phyloP scores from a whole-genome alignment of 2,888 invertebrate species.

The Gandaritis pyraliata region DNA sequence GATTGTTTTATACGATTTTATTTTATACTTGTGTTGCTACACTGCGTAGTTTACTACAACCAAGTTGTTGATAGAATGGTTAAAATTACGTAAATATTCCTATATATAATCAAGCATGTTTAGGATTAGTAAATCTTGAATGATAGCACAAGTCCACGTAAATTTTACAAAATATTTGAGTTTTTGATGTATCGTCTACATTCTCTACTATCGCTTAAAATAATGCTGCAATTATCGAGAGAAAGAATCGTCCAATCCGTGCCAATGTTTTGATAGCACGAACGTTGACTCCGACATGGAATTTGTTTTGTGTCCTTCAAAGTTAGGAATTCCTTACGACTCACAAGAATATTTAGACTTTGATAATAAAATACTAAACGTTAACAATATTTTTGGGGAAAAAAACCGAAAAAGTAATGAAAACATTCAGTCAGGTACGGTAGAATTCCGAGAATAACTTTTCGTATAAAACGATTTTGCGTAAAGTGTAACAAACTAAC shows the following conservation, averaged over 20 bases:
- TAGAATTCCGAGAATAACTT: neutral
- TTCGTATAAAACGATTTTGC: conserved; percentile 1
- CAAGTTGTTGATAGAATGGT: too few species aligned
- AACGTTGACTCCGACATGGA: conserved; percentile 25
- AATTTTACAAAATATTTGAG: neutral
- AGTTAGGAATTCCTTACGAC: conserved; percentile 17
- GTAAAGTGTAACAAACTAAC: neutral
- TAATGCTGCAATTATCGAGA: conserved; percentile 11
- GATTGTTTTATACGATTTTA: neutral
- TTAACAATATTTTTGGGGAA: neutral
- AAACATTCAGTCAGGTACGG: conserved; percentile 6
- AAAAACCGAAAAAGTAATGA: neutral
- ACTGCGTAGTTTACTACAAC: neutral
- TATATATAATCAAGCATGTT: too few species aligned
- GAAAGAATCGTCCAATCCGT: conserved; percentile 5
- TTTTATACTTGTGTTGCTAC: neutral
- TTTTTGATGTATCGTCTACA: conserved; percentile 2
- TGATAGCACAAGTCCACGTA: neutral
- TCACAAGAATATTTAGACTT: conserved; percentile 10
- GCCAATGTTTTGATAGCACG: conserved; percentile 37
- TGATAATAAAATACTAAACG: neutral
- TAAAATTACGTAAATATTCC: too few species aligned
- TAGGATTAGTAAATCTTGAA: too few species aligned
- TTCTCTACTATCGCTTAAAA: conserved; percentile 5
- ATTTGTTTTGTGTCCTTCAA: conserved; percentile 16